Evolutionary conservation across 2,113 vertebrate genomes (phyloP).

Genomic region (Podocnemis expansa): DNA sequence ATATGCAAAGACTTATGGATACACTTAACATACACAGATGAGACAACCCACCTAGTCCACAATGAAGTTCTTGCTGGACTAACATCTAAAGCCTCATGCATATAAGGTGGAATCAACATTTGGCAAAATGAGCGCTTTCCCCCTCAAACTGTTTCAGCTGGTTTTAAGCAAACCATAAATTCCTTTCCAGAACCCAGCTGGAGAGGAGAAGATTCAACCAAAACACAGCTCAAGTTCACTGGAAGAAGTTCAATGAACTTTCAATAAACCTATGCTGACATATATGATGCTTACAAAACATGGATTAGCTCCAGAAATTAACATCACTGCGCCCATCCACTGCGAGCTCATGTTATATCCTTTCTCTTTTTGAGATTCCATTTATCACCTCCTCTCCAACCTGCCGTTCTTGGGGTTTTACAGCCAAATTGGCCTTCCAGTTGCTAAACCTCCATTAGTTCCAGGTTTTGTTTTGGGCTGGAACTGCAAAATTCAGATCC

Average conservation of each 20-base stretch:
- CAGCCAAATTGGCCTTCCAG: no score
- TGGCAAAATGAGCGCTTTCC: not conserved
- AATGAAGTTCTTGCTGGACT: slow-evolving; percentile 36
- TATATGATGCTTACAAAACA: not conserved
- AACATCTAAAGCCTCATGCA: slow-evolving; percentile 13
- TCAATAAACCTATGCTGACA: not conserved
- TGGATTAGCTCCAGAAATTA: not conserved
- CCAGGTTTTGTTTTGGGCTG: not conserved
- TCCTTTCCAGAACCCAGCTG: not conserved
- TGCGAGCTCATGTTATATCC: no score
- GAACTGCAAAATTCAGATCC: not conserved
- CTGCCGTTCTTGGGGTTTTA: no score
- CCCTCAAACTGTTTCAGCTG: not conserved
- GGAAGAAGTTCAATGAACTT: not conserved
- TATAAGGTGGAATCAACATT: not conserved
- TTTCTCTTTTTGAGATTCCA: no score
- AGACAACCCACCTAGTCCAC: not conserved
- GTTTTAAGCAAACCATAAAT: not conserved
- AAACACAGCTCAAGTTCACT: not conserved
- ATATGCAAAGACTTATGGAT: not conserved
- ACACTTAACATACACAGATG: not conserved
- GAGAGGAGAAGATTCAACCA: slow-evolving; percentile 14
- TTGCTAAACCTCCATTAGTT: not conserved
- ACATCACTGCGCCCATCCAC: no score
- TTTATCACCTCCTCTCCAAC: no score